phyloP scores from a whole-genome alignment of 2,113 vertebrate genomes.

The Chionis minor region DNA sequence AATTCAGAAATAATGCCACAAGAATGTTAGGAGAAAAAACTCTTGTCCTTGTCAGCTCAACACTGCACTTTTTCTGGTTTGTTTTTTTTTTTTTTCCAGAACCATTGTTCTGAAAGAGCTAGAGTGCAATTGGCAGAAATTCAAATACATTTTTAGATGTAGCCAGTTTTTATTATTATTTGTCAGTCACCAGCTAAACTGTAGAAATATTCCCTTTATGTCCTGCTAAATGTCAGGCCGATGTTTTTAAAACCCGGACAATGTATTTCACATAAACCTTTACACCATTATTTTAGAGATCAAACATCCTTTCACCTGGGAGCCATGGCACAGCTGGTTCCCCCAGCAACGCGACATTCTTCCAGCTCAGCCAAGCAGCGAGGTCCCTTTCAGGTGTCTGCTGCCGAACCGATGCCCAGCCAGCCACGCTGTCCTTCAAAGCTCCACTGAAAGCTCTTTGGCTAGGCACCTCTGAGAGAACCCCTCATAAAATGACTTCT shows the following conservation, averaged over 20 bases:
- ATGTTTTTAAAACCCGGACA: conserved; percentile 55
- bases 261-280: conserved; percentile 45
- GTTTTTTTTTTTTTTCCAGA: neutral
- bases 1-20: neutral
- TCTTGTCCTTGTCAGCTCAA: neutral
- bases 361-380: conserved; percentile 51
- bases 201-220: conserved; percentile 32
- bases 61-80: neutral
- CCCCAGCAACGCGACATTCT: conserved; percentile 59
- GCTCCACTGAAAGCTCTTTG: conserved; percentile 35
- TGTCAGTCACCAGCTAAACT: conserved; percentile 43
- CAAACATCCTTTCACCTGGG: conserved; percentile 68
- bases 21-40: neutral
- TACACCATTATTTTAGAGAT: conserved; percentile 67
- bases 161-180: conserved; percentile 23
- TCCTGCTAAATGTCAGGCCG: conserved; percentile 43
- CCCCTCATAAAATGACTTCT: conserved; percentile 59
- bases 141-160: neutral
- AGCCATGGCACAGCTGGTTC: conserved; percentile 37
- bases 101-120: neutral
- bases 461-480: conserved; percentile 53
- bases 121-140: neutral
- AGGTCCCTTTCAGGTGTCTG: conserved; percentile 42
- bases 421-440: neutral
- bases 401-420: neutral